A percentile compares a stretch with the other conserved stretches of the same genome.
These are phyloP conservation scores for Stegophylla sp. DNA, from an alignment of 2,888 invertebrate genomes.

Conservation along the genomic window DNA sequence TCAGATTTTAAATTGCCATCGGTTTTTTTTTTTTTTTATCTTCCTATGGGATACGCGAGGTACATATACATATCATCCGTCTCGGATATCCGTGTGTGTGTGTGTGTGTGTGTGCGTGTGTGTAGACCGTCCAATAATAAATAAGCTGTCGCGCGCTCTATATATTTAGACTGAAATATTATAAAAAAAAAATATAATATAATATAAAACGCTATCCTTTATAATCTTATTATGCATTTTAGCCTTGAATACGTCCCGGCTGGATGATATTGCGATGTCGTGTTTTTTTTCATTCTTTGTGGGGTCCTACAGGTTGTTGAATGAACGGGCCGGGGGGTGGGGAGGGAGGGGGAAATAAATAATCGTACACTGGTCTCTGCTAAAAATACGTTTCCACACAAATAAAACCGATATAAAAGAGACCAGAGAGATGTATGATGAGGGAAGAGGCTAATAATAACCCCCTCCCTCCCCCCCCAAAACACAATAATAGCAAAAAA, in stretches of 20 bases:
- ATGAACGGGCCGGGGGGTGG: too few relatives aligned
- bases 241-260: neutral
- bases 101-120: too few relatives aligned
- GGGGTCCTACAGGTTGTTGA: slow-evolving; percentile 35
- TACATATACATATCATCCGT: neutral
- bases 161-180: neutral
- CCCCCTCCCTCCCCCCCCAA: neutral
- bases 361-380: neutral
- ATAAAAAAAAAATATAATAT: neutral
- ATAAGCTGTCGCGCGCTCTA: neutral
- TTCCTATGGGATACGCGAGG: neutral
- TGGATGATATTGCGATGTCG: neutral
- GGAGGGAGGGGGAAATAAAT: too few relatives aligned
- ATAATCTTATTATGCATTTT: neutral
- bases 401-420: slow-evolving; percentile 37
- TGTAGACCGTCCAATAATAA: neutral
- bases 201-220: neutral
- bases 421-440: neutral
- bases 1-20: slow-evolving; percentile 40
- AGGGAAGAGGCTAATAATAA: neutral
- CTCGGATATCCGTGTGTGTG: neutral
- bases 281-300: neutral
- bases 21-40: slow-evolving; percentile 13
- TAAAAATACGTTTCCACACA: neutral
- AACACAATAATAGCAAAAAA: too few relatives aligned